A percentile compares a stretch with the other conserved stretches of the same genome.
Evolutionary conservation across 2,113 vertebrate genomes (phyloP).

Genomic region (Nettapus auritus): DNA sequence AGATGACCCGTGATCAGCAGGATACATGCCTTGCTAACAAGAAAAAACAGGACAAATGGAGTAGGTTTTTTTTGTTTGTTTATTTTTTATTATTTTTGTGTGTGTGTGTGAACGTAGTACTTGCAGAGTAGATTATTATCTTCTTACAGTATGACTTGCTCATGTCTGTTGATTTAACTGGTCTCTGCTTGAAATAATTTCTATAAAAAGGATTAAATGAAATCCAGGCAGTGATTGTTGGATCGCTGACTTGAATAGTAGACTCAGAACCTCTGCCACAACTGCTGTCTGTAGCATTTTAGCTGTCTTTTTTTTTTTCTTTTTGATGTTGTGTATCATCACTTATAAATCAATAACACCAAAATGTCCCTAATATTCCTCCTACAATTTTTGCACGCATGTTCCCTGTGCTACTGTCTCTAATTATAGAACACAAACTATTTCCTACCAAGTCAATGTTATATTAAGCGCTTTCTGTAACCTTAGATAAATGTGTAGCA

Average conservation of each 20-base stretch:
- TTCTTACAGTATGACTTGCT: background rate
- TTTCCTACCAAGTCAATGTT: background rate
- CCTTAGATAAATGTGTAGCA: background rate
- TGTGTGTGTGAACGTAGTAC: background rate
- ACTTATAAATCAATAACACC: background rate
- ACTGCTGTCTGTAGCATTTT: background rate
- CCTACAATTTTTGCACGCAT: background rate
- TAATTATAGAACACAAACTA: background rate
- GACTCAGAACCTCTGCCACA: background rate
- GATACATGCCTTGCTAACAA: background rate
- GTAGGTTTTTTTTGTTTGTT: rapidly evolving
- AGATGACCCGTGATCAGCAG: background rate
- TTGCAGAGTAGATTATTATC: background rate
- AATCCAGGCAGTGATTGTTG: background rate
- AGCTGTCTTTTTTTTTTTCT: background rate
- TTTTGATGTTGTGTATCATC: background rate
- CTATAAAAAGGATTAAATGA: background rate
- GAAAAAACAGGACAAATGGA: background rate
- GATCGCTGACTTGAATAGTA: background rate
- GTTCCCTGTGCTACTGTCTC: background rate
- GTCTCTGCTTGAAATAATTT: background rate
- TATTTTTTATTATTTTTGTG: no score
- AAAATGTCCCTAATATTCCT: background rate
- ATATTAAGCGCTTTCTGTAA: background rate
- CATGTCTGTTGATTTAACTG: background rate